Evolutionary conservation across 2,797 vertebrate species (phyloP).

Genomic region (Megalops cyprinoides): DNA sequence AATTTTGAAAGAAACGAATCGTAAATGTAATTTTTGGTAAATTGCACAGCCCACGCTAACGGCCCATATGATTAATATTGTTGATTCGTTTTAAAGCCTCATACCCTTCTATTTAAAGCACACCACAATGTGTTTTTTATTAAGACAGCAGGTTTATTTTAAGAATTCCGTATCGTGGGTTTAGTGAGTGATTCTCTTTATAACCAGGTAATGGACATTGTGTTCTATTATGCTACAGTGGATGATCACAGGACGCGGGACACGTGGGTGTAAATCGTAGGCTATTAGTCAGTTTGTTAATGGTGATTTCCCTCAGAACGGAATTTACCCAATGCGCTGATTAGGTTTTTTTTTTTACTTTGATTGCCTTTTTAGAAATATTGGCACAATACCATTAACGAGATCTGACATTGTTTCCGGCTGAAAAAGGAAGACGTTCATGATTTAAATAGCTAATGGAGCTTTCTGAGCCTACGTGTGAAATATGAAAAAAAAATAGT

Average conservation of each 20-base stretch:
- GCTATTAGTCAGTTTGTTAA: not conserved
- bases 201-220: not conserved
- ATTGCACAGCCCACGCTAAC: no score
- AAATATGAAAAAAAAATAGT: no score
- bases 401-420: not conserved
- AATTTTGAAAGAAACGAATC: no score
- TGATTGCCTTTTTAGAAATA: no score
- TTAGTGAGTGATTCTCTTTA: not conserved
- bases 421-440: not conserved
- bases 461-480: not conserved
- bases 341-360: no score
- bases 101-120: not conserved
- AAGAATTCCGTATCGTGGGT: not conserved
- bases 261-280: not conserved
- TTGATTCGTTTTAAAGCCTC: not conserved
- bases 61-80: not conserved
- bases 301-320: conserved; percentile 15
- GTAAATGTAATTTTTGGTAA: no score
- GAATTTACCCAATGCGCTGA: not conserved
- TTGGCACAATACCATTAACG: no score
- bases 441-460: not conserved
- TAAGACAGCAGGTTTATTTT: conserved; percentile 1
- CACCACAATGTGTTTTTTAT: not conserved
- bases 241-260: not conserved
- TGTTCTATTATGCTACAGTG: not conserved